Evolutionary conservation across 37 sponge, comb jelly and placozoan genomes (phyloP), one percentile per base, ranked within the genome.

Genomic region (Beroe forskalii): DNA sequence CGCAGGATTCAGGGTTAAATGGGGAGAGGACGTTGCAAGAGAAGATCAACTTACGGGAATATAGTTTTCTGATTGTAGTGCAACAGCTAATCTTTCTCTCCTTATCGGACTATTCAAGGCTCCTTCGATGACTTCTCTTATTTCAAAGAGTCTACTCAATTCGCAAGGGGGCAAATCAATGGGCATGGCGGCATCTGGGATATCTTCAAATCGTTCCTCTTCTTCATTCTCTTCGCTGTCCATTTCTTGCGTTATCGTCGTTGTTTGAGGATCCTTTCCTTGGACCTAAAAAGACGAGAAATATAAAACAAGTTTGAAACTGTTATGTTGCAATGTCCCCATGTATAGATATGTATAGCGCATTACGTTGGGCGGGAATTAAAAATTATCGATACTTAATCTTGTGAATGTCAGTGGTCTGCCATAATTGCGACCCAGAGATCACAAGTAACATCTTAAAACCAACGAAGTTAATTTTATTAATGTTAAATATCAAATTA

Each of bases 161-260:
- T 97, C 95, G 67, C 97, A 96, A 31, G 93, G 93, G 6, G 99
- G 99, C 43, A 99, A 89, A 38, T 99, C 99, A 4, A 95, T 76
- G 17, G 93, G 72, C 60, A 62, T 41, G 27, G 72, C 83, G 31
- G 92, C 76, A 60, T 67, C 67, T 4, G 86, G 86, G 30, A 80
- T 44, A 80, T 80, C 86, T 30, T 80, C 86, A 80, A 80, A 80
- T 24, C 86, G 40, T 42, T 80, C 86, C 55, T 80, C 86, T 25
- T 80, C 86, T 43, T 80, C 86, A 43, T 80, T 80, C 20, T 80
- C 86, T 4, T 80, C 86, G 30, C 33, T 80, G 48, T 80, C 86
- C 86, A 80, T 80, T 25, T 80, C 86, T 80, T 80, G 86, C 2
- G 86, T 80, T 43, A 80, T 80, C 1, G 86, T 80, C 24, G 86